Evolutionary conservation across 2,797 vertebrate genomes (phyloP).

Genomic region (Peromyscus attwateri): DNA sequence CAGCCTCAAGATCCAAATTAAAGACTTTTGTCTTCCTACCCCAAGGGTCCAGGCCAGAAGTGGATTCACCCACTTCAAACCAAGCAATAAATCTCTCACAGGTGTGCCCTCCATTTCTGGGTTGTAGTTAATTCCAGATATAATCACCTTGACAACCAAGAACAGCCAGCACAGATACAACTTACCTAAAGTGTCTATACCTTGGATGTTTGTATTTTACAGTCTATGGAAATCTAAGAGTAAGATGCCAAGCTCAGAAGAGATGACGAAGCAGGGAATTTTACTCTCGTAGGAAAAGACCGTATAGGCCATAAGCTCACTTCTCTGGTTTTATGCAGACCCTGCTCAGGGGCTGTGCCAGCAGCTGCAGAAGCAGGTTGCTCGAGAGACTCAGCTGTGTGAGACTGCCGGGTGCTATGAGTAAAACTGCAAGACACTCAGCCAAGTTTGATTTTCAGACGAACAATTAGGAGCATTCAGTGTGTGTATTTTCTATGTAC

Average conservation of each 20-base stretch:
- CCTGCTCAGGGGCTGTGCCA: background rate
- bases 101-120: background rate
- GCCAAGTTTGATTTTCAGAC: conserved; percentile 2
- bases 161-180: background rate
- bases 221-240: background rate
- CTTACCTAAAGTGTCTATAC: background rate
- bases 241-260: background rate
- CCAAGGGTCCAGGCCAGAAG: background rate
- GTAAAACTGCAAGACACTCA: background rate
- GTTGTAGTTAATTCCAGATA: background rate
- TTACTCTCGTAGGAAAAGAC: background rate
- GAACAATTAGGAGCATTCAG: background rate
- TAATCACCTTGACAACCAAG: background rate
- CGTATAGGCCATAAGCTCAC: background rate
- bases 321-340: background rate
- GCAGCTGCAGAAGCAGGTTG: background rate
- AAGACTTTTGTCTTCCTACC: background rate
- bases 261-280: background rate
- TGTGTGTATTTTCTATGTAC: background rate
- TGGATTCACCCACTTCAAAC: background rate
- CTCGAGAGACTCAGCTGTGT: background rate
- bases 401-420: background rate
- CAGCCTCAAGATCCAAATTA: background rate
- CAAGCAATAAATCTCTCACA: background rate
- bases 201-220: background rate